Percentiles rank a stretch among this genome's conserved stretches.
These are phyloP conservation scores for Acleris sparsana DNA, from an alignment of 2,888 invertebrate species.

Conservation along the genomic window DNA sequence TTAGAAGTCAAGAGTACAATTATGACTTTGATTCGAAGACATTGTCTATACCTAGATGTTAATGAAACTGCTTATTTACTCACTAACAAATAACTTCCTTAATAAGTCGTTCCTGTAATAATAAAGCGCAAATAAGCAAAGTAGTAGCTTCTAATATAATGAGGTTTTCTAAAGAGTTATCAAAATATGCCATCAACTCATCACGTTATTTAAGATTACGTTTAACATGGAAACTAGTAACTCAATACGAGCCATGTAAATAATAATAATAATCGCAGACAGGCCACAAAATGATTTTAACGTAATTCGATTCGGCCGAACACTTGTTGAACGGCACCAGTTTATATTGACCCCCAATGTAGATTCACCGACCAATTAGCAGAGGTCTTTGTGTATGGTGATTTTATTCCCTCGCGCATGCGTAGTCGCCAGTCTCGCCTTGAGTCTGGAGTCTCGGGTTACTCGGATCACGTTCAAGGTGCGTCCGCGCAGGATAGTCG, in stretches of 20 bases:
- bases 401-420: slow-evolving; percentile 57
- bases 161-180: too few relatives aligned
- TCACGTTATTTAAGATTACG: slow-evolving; percentile 13
- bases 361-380: slow-evolving; percentile 43
- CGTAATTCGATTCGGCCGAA: slow-evolving; percentile 78
- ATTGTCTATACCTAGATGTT: too few relatives aligned
- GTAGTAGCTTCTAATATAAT: too few relatives aligned
- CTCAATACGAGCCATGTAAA: slow-evolving; percentile 60
- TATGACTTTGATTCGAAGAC: too few relatives aligned
- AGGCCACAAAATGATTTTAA: slow-evolving; percentile 79
- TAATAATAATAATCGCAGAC: slow-evolving; percentile 78
- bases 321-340: slow-evolving; percentile 71
- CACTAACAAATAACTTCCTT: too few relatives aligned
- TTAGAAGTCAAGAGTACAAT: too few relatives aligned
- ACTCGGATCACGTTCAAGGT: slow-evolving; percentile 82
- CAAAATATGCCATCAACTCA: slow-evolving; percentile 3
- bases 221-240: slow-evolving; percentile 61
- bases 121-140: too few relatives aligned
- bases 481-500: slow-evolving; percentile 62
- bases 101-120: too few relatives aligned
- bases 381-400: slow-evolving; percentile 63
- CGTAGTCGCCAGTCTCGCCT: slow-evolving; percentile 71
- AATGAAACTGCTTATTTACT: too few relatives aligned
- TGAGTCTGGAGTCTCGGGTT: slow-evolving; percentile 76
- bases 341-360: slow-evolving; percentile 54